Percentiles rank a stretch among this genome's conserved stretches.
Evolutionary conservation across 2,113 vertebrate species (phyloP).

Genomic region (Cyanistes caeruleus): DNA sequence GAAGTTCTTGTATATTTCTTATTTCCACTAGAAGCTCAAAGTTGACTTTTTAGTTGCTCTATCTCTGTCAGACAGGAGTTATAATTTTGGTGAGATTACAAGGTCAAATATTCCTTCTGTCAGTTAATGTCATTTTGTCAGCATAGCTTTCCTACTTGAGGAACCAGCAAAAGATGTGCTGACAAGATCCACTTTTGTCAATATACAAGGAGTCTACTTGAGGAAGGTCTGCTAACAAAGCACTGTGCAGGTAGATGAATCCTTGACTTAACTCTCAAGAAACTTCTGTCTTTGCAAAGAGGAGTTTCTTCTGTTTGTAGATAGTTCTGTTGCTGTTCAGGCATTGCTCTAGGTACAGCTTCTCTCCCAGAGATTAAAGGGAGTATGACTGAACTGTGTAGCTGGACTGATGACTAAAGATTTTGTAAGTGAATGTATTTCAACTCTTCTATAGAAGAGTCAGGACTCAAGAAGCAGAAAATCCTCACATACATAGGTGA

Average conservation of each 20-base stretch:
- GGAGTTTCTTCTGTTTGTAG: background rate
- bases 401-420: background rate
- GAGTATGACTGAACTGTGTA: background rate
- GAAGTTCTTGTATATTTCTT: background rate
- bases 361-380: background rate
- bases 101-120: background rate
- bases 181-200: background rate
- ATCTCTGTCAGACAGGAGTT: background rate
- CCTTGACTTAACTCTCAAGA: background rate
- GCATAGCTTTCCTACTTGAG: background rate
- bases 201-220: background rate
- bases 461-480: background rate
- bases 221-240: background rate
- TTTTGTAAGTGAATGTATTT: background rate
- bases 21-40: background rate
- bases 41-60: background rate
- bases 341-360: background rate
- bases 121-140: background rate
- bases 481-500: background rate
- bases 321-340: background rate
- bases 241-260: background rate
- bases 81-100: background rate
- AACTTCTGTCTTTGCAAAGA: background rate
- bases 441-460: background rate
- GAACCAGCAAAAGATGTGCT: background rate